Conservation (phyloP, 2,113 vertebrate species). For the Oryzias woworae region DNA sequence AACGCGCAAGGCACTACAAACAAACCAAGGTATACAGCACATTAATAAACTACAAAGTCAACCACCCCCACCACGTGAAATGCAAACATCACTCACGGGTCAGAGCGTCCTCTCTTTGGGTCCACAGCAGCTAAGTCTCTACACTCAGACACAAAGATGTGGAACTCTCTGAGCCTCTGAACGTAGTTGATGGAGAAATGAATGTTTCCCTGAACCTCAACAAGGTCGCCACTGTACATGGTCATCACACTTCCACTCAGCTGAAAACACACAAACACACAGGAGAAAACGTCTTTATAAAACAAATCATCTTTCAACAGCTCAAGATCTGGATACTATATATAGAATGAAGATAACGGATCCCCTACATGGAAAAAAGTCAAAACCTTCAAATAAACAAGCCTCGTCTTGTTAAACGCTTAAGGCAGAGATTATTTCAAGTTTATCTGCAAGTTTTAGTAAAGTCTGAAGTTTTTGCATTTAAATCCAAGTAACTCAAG, state of each 20-base stretch:
- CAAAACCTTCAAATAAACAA: too few species aligned
- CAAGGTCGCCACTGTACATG: conserved; percentile 87
- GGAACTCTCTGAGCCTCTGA: conserved; percentile 87
- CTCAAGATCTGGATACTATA: neutral
- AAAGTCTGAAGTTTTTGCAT: too few species aligned
- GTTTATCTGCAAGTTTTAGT: too few species aligned
- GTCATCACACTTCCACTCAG: conserved; percentile 92
- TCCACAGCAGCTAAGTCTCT: conserved; percentile 87
- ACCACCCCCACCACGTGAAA: too few species aligned
- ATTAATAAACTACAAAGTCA: too few species aligned
- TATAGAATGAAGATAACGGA: too few species aligned
- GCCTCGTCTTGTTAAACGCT: too few species aligned
- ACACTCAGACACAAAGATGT: conserved; percentile 90
- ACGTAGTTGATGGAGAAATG: conserved; percentile 93
- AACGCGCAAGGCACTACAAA: too few species aligned
- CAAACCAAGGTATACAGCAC: too few species aligned
- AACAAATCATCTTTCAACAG: neutral
- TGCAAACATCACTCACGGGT: conserved; percentile 84
- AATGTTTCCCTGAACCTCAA: conserved; percentile 90
- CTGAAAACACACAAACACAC: conserved; percentile 63
- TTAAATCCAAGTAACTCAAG: too few species aligned
- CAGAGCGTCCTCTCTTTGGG: conserved; percentile 86
- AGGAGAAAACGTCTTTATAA: neutral
- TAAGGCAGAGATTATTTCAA: too few species aligned
- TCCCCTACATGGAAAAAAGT: too few species aligned